Evolutionary conservation across 1,140 invertebrate genomes (phyloP).

Genomic region (Ganaspis sp.): DNA sequence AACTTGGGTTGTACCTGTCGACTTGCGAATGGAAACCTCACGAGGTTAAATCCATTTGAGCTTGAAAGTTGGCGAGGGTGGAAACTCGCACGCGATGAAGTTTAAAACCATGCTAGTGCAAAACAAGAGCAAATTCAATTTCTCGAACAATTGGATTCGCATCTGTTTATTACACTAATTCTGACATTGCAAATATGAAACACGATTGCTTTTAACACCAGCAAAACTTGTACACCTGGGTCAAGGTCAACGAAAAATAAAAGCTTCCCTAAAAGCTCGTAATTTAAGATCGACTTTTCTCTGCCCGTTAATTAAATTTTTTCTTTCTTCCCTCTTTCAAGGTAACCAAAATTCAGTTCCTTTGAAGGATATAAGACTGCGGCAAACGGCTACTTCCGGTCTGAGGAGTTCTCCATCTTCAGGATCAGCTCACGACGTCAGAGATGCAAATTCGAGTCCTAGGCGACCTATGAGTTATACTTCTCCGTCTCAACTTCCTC

Average conservation of each 20-base stretch:
- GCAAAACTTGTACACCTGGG: not conserved
- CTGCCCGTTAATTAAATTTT: not conserved
- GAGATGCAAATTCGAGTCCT: slow-evolving; percentile 65
- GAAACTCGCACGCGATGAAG: slow-evolving; percentile 54
- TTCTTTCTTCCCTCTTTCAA: slow-evolving; percentile 44
- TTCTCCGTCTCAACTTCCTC: slow-evolving; percentile 71
- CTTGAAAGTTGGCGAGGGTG: slow-evolving; percentile 47
- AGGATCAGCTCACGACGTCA: slow-evolving; percentile 68
- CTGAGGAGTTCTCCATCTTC: slow-evolving; percentile 64
- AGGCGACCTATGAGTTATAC: slow-evolving; percentile 68
- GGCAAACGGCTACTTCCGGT: slow-evolving; percentile 59
- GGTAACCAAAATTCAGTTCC: slow-evolving; percentile 66
- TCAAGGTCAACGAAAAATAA: not conserved
- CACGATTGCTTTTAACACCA: not conserved
- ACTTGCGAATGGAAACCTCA: slow-evolving; percentile 46
- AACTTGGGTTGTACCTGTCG: slow-evolving; percentile 36
- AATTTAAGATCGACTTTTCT: not conserved
- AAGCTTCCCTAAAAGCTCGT: not conserved
- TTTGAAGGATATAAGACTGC: slow-evolving; percentile 67
- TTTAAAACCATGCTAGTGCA: slow-evolving; percentile 28
- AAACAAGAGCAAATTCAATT: slow-evolving; percentile 23
- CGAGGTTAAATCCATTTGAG: slow-evolving; percentile 48
- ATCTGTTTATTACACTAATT: not conserved
- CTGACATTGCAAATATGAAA: slow-evolving; percentile 23
- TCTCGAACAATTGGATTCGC: slow-evolving; percentile 25